phyloP scores from a whole-genome alignment of 2,113 vertebrate genomes.

The Pluvianellus socialis region DNA sequence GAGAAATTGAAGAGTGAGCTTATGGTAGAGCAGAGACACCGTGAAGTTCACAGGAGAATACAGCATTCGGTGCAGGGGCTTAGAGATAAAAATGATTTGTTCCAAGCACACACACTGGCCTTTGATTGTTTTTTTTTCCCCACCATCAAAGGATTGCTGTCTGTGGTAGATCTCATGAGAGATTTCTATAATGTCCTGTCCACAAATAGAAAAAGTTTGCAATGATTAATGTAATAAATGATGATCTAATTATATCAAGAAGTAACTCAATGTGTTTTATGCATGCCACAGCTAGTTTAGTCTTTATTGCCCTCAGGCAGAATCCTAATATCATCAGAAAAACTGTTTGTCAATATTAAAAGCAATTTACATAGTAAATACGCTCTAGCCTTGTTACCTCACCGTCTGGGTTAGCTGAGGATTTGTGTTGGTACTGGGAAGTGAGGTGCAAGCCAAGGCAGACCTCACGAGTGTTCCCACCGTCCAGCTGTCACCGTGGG shows the following conservation, averaged over 20 bases:
- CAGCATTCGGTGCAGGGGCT: not conserved
- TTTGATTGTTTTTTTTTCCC: conserved; percentile 25
- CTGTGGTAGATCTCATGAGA: not conserved
- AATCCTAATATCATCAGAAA: conserved; percentile 58
- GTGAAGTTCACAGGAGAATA: not conserved
- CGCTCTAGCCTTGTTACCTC: conserved; percentile 17
- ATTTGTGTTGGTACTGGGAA: not conserved
- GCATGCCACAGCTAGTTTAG: conserved; percentile 37
- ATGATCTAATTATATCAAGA: conserved; percentile 41
- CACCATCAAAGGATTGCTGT: not conserved
- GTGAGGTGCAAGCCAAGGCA: not conserved
- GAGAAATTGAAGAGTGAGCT: not conserved
- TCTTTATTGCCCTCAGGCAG: conserved; percentile 57
- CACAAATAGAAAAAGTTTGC: not conserved
- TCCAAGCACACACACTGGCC: not conserved
- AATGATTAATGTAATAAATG: conserved; percentile 30
- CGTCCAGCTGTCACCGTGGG: not conserved
- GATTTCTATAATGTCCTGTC: not conserved
- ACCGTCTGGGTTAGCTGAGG: conserved; percentile 22
- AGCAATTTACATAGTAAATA: conserved; percentile 58
- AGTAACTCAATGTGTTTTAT: conserved; percentile 6
- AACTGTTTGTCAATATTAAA: conserved; percentile 66
- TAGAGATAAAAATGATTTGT: not conserved
- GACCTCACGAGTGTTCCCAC: not conserved
- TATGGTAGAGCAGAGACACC: not conserved